Base-by-base conservation (phyloP, 2,888 invertebrate genomes). In the Melitaea athalia region DNA sequence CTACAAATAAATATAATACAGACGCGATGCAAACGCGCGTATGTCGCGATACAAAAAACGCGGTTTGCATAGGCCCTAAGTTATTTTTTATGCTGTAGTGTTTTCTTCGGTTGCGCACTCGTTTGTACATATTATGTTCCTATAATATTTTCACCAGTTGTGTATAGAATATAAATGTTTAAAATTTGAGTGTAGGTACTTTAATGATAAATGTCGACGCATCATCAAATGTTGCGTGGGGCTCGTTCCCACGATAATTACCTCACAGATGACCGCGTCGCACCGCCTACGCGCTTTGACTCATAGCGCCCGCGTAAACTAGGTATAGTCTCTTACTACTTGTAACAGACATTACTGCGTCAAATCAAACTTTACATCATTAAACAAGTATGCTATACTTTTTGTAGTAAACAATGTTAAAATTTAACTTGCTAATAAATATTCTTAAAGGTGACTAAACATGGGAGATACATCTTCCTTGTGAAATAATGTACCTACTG, bases 211-310 rank as follows among this genome's bases (percentile, higher is more conserved):
- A 59, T 59, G 33, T 63, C 59, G 55, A 55, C 45, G 33, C 59
- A 57, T 59, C 42, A 64, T 64, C 55, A 17, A 57, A 43, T 65
- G 60, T 78, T 76, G 77, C 75, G 78, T 69, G 69, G 72, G 74
- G 77, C 69, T 72, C 79, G 83, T 91, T 92, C 91, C 86, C 91
- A 92, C 91, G 91, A 85, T 85, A 88, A 91, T 92, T 90, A 90
- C 85, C 83, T 84, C 84, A 85, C 85, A 82, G 81, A 73, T 78
- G 78, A 81, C 79, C 77, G 78, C 79, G 67, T 70, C 72, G 72
- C 74, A 67, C 71, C 72, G 72, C 74, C 75, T 71, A 71, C 74
- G 72, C 77, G 79, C 74, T 66, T 67, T 79, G 78, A 80, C 78
- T 80, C 79, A 77, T 45, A 49, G 62, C 62, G 66, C 64, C 68